Evolutionary conservation across 92 coral and sea anemone genomes (phyloP), one percentile per base, ranked within the genome.

Genomic region (Virgularia gustaviana): DNA sequence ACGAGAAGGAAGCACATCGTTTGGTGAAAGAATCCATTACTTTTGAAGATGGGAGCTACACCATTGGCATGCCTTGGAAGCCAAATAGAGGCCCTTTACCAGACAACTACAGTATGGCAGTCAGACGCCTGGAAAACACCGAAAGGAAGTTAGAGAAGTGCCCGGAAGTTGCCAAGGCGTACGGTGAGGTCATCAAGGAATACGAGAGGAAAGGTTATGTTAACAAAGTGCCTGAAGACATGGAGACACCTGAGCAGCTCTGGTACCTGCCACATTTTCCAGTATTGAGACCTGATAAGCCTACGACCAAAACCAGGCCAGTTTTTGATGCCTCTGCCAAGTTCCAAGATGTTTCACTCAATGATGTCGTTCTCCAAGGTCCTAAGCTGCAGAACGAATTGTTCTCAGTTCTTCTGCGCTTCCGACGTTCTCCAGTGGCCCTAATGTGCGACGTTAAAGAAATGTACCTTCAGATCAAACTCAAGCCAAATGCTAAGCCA

Each of bases 251-350:
- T 9, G 35, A 42, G 15, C 63, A 56, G 35, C 55, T 32, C 12
- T 78, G 63, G 77, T 70, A 70, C 63, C 45, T 68, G 59, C 71
- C 83, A 23, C 71, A 83, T 49, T 83, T 86, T 75, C 90, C 87
- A 6, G 87, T 86, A 6, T 41, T 86, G 72, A 59, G 80, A 33
- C 85, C 85, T 30, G 87, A 86, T 32, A 86, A 76, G 41, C 36
- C 84, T 22, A 83, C 87, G 37, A 86, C 90, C 47, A 86, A 86
- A 78, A 78, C 79, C 23, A 66, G 87, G 1, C 44, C 73, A 19
- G 86, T 87, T 3, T 86, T 80, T 78, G 65, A 76, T 49, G 65
- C 76, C 15, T 76, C 82, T 37, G 71, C 78, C 2, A 73, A 73
- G 65, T 80, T 5, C 36, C 18, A 73, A 2, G 60, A 44, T 9